Percentiles rank a stretch among this genome's conserved stretches.
Conservation (phyloP, 2,797 vertebrate species). For the Glossophaga mutica region DNA sequence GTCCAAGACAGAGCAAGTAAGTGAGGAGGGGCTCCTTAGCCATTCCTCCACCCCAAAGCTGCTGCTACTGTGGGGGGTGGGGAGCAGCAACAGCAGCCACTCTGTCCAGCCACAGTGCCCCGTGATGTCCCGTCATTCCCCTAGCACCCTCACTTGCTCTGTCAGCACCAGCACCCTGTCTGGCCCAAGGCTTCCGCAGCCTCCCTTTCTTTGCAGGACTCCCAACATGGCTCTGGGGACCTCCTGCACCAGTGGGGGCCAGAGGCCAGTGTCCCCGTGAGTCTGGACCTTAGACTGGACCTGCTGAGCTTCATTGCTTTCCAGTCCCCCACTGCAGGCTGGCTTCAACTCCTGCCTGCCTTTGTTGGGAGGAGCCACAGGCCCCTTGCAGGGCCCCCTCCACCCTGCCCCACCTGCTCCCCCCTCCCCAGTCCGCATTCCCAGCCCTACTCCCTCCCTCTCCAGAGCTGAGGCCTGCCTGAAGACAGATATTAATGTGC, state of each 20-base stretch:
- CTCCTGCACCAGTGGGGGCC: not conserved
- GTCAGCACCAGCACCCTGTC: not conserved
- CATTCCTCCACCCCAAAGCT: not conserved
- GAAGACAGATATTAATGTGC: conserved; percentile 88
- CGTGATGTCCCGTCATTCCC: not conserved
- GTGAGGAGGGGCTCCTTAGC: not conserved
- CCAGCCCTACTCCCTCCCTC: conserved; percentile 60
- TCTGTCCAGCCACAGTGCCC: not conserved
- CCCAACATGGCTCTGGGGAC: not conserved
- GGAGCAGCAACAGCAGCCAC: not conserved
- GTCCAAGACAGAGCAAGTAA: not conserved
- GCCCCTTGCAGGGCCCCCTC: not conserved
- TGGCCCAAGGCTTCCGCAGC: not conserved
- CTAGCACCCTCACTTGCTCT: not conserved
- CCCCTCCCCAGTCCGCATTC: conserved; percentile 31
- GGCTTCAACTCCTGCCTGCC: not conserved
- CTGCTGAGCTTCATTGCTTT: not conserved
- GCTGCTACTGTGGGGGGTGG: fast-evolving
- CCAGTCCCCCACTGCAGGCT: not conserved
- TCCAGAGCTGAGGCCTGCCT: conserved; percentile 77
- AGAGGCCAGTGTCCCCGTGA: not conserved
- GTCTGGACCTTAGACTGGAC: not conserved
- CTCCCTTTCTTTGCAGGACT: not conserved
- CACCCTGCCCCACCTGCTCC: not conserved
- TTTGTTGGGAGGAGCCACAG: not conserved